phyloP scores from a whole-genome alignment of 2,113 vertebrate genomes.

The Hiodon tergisus region DNA sequence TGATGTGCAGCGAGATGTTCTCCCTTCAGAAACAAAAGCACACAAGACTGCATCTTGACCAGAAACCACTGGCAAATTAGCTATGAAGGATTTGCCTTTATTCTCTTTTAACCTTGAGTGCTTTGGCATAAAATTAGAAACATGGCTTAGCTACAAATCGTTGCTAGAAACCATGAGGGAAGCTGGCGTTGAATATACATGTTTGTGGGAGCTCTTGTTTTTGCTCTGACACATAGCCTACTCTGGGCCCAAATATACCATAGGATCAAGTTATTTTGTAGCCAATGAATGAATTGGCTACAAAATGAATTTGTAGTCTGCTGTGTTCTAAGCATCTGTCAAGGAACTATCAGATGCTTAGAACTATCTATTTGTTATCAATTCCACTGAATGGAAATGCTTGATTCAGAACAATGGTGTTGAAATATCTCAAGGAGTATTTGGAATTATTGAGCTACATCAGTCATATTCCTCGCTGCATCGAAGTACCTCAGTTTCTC shows the following conservation, averaged over 20 bases:
- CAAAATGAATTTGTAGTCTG: neutral
- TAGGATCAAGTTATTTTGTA: neutral
- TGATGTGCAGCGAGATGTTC: neutral
- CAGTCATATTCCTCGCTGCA: neutral
- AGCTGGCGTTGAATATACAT: neutral
- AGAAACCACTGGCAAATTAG: neutral
- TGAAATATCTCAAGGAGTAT: neutral
- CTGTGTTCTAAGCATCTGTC: neutral
- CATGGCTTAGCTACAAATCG: neutral
- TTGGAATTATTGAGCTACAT: neutral
- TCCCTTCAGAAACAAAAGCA: neutral
- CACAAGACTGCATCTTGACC: neutral
- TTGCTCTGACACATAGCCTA: neutral
- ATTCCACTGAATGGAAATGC: neutral
- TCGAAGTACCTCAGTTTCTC: neutral
- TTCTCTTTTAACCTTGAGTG: neutral
- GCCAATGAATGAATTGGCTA: neutral
- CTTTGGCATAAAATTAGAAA: neutral
- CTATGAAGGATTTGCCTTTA: neutral
- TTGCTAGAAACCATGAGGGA: neutral
- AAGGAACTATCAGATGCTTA: neutral
- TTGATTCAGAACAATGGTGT: constrained; percentile 2
- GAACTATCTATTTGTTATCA: neutral
- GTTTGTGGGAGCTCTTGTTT: neutral
- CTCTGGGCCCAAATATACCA: too few species aligned